A percentile compares a stretch with the other conserved stretches of the same genome.
Conservation (phyloP, 2,888 invertebrate species). For the Polydesmus complanatus region DNA sequence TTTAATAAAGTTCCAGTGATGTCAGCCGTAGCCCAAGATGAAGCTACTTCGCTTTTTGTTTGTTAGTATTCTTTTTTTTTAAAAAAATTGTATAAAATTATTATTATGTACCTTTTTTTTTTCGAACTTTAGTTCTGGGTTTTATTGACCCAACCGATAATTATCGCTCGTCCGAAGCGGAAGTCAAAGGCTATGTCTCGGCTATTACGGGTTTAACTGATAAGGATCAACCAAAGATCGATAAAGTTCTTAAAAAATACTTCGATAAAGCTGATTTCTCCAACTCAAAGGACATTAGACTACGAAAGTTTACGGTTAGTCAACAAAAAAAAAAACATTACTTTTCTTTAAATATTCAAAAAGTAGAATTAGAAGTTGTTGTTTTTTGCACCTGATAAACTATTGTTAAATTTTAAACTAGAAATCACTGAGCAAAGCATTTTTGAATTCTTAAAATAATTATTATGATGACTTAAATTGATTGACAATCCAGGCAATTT, state of each 20-base stretch:
- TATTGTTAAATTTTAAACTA: no score
- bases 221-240: neutral
- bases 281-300: neutral
- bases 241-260: neutral
- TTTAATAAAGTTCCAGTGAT: constrained; percentile 12
- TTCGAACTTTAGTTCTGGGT: neutral
- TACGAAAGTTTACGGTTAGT: neutral
- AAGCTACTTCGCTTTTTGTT: constrained; percentile 1
- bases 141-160: neutral
- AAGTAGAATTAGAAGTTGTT: no score
- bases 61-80: neutral
- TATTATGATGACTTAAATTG: no score
- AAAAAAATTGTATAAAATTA: no score
- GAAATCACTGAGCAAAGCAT: no score
- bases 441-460: no score
- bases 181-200: neutral
- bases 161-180: neutral
- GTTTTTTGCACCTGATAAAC: no score
- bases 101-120: no score
- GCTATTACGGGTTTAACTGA: neutral
- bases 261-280: neutral
- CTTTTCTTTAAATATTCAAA: no score
- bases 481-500: no score
- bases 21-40: constrained; percentile 3
- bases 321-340: no score